Base-by-base conservation (phyloP, 1,140 invertebrate species). In the Hestina assimilis region DNA sequence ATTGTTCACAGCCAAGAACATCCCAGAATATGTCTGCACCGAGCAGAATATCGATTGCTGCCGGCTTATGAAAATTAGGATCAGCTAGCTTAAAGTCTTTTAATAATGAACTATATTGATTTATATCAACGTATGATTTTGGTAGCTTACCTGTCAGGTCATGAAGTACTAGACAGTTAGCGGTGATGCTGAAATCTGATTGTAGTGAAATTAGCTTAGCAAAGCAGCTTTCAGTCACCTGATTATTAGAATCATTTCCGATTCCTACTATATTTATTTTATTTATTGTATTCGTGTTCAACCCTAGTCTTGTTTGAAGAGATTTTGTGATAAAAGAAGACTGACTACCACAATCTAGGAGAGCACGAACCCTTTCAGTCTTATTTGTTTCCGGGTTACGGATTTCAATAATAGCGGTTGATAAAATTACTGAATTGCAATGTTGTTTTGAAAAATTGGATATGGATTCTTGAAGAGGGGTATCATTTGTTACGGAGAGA, bases 261-360 rank as follows among this genome's bases (percentile, higher is more conserved):
- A 69, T 64, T 6, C 63, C 61, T 3, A 66, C 58, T 7, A 67
- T 47, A 3, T 63, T 69, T 57, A 63, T 23, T 12, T 50, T 2
- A 17, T 53, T 29, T 23, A 63, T 66, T 0, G n/a, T 42, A 14
- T 33, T 23, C 2, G 48, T 33, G 9, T 54, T 35, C 14, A 74
- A 23, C 4, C 11, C 9, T 53, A 72, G 52, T 21, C 24, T 55
- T 12, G 52, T 7, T 45, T 61, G 35, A 17, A 68, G 33, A 0
- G 57, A 51, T 43, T 62, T 45, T 14, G 59, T 48, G 3, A 70
- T 66, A 55, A 77, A 72, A 17, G 66, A 59, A 3, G 66, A 67
- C 17, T 72, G 65, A 15, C 68, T 74, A 1, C 71, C 63, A 15
- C 54, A 59, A 41, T 74, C 68, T 20, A 74, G 31, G 2, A 74